phyloP scores from a whole-genome alignment of 2,797 vertebrate species.

The Hipposideros larvatus region DNA sequence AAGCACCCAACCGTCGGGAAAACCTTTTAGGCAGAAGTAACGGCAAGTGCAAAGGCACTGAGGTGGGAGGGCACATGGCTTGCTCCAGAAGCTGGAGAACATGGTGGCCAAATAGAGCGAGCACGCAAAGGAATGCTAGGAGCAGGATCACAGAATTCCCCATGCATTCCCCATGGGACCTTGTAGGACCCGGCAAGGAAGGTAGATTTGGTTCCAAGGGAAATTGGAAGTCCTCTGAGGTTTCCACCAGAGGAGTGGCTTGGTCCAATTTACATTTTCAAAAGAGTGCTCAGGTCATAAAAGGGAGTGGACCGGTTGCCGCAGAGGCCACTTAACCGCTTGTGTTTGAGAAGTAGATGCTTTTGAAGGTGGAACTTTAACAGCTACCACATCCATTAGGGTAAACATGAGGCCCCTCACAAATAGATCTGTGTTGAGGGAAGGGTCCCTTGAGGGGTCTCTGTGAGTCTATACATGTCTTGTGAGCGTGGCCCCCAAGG shows the following conservation, averaged over 20 bases:
- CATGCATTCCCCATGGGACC: fast-evolving
- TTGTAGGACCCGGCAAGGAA: neutral
- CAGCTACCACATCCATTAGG: neutral
- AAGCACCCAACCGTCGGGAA: neutral
- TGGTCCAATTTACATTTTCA: neutral
- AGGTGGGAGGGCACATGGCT: neutral
- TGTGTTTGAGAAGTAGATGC: neutral
- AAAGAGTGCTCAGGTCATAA: neutral
- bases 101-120: neutral
- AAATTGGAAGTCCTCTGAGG: neutral
- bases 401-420: neutral
- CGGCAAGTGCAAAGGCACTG: neutral
- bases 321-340: neutral
- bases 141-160: fast-evolving
- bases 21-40: neutral
- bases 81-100: neutral
- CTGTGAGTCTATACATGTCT: neutral
- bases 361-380: neutral
- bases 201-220: neutral
- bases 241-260: neutral
- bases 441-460: no score
- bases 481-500: neutral
- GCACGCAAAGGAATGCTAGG: neutral
- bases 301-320: fast-evolving
- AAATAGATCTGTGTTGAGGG: neutral